Percentiles rank a stretch among this genome's conserved stretches.
Conservation (phyloP, 2,888 invertebrate species). For the Sturmia bella region DNA sequence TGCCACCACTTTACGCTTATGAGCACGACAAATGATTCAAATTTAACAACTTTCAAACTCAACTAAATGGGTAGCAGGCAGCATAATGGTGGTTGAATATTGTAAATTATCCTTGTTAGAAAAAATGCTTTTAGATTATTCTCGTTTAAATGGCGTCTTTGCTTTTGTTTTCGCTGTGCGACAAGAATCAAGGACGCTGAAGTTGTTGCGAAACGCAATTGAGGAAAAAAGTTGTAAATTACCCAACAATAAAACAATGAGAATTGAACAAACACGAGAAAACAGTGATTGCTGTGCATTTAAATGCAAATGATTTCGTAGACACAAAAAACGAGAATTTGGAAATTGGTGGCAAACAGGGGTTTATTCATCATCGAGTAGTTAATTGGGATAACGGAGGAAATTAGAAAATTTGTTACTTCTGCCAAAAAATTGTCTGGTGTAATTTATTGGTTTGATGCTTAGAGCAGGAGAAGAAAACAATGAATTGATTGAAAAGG, state of each 20-base stretch:
- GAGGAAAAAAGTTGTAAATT: constrained; percentile 29
- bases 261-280: constrained; percentile 13
- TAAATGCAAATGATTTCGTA: constrained; percentile 66
- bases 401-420: constrained; percentile 72
- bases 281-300: constrained; percentile 55
- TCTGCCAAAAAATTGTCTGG: neutral
- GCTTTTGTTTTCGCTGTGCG: constrained; percentile 11
- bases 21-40: constrained; percentile 70
- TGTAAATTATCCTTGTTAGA: constrained; percentile 43
- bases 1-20: constrained; percentile 79
- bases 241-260: constrained; percentile 46
- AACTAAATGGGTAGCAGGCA: neutral
- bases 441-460: constrained; percentile 6
- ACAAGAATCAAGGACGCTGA: constrained; percentile 63
- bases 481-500: too few species aligned
- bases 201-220: constrained; percentile 26
- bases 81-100: constrained; percentile 38
- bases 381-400: constrained; percentile 79
- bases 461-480: neutral
- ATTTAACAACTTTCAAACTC: constrained; percentile 59
- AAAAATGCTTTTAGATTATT: constrained; percentile 1
- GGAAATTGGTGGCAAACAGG: constrained; percentile 3
- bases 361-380: constrained; percentile 66
- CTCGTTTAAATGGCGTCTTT: constrained; percentile 55
- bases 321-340: constrained; percentile 3